Evolutionary conservation across 2,888 invertebrate genomes (phyloP), one percentile per base, ranked within the genome.

Genomic region (Erebia palarica): DNA sequence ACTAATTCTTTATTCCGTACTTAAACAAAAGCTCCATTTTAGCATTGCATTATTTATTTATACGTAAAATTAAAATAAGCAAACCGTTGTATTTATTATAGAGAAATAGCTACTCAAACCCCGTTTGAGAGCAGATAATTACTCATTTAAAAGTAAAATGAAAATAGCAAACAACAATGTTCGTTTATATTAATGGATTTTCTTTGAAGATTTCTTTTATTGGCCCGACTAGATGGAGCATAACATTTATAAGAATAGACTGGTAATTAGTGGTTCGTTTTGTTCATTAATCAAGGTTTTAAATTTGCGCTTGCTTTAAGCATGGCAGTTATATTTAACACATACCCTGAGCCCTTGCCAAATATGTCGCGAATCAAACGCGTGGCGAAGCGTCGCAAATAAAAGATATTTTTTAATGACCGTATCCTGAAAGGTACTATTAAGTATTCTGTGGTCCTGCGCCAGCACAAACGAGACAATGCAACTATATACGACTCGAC

Each of bases 111-210:
- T 18, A 55, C 18, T 18, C 18, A 3, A 10, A 55, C 9, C 53
- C 16, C 18, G 18, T 53, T 53, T 53, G 8, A 53, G 16, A 53
- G 16, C 53, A n/a, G 53, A 53, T 16, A 9, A 53, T 53, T 16
- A 53, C 16, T 53, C 53, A 16, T 53, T 53, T 53, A 53, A 53
- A n/a, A 53, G 53, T 51, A 53, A 53, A 53, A 53, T 53, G 53
- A 53, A 53, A 53, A 53, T 53, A 16, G 53, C 53, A 16, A n/a
- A 53, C 53, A 51, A 51, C 51, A 53, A 16, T 53, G 53, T 53
- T 47, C 13, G 47, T 47, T 47, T 53, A 16, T 53, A 16, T n/a
- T 53, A 53, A 16, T 53, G 16, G 53, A 53, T 53, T 53, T 53
- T 53, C 53, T 53, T 53, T 9, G 9, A 16, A n/a, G 53, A 53